Evolutionary conservation across 2,113 vertebrate genomes (phyloP).

Genomic region (Odocoileus hemionus): DNA sequence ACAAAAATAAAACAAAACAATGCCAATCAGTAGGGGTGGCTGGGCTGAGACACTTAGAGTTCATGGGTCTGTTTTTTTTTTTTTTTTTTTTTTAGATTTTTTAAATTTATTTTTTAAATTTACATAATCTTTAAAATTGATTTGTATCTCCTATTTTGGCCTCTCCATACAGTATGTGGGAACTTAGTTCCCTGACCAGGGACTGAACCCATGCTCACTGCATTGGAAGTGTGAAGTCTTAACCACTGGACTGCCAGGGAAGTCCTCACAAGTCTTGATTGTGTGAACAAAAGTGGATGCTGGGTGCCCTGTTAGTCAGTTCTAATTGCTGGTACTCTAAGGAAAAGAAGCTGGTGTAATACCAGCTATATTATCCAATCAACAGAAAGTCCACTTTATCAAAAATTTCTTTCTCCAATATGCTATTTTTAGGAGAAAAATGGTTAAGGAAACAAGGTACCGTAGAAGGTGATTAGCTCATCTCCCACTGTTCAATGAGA

Average conservation of each 20-base stretch:
- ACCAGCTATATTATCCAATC: background rate
- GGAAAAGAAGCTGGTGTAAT: background rate
- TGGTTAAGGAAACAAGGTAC: background rate
- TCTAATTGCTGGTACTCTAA: background rate
- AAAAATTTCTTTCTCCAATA: background rate
- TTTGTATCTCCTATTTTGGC: background rate
- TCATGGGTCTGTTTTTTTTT: background rate
- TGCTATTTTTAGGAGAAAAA: background rate
- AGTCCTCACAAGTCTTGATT: background rate
- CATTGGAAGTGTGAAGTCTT: background rate
- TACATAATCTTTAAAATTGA: background rate
- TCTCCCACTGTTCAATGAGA: background rate
- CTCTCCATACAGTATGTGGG: background rate
- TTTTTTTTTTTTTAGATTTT: background rate
- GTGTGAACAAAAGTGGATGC: background rate
- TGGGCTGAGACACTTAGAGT: background rate
- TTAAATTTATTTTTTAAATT: background rate
- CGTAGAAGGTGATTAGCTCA: background rate
- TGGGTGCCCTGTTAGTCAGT: background rate
- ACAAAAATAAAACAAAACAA: constrained; percentile 7
- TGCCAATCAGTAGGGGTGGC: background rate
- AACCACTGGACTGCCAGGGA: background rate
- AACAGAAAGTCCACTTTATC: background rate
- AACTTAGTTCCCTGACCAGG: background rate
- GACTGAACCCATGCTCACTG: background rate